Conservation (phyloP, 2,888 invertebrate genomes). For the Platypus cylindrus region DNA sequence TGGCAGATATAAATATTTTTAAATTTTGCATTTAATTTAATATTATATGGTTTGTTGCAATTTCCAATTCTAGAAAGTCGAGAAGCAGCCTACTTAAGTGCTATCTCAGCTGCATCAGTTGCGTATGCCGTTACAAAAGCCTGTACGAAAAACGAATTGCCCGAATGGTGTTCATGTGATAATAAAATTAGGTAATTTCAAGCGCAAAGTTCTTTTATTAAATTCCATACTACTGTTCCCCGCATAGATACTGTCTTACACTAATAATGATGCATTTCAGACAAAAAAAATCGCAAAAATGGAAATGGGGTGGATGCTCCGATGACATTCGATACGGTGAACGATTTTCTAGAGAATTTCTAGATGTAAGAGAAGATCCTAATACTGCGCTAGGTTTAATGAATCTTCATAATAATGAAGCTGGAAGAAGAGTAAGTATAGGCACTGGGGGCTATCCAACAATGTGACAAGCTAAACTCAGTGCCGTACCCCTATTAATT, state of each 20-base stretch:
- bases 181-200: constrained; percentile 33
- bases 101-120: constrained; percentile 78
- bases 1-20: too few species aligned
- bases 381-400: constrained; percentile 64
- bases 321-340: constrained; percentile 81
- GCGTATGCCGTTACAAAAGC: constrained; percentile 80
- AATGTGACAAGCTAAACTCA: too few species aligned
- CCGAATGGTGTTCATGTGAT: constrained; percentile 75
- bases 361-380: constrained; percentile 67
- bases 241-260: too few species aligned
- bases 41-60: too few species aligned
- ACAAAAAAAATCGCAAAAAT: constrained; percentile 52
- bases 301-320: constrained; percentile 92
- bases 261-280: constrained; percentile 6
- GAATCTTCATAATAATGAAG: constrained; percentile 88
- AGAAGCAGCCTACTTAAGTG: constrained; percentile 82
- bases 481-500: too few species aligned
- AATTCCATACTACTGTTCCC: too few species aligned
- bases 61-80: constrained; percentile 69
- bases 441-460: too few species aligned
- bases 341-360: constrained; percentile 74
- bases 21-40: too few species aligned
- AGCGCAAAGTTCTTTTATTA: too few species aligned
- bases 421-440: constrained; percentile 64
- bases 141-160: constrained; percentile 73